phyloP scores from a whole-genome alignment of 2,797 vertebrate genomes.

The Synaphobranchus kaupii region DNA sequence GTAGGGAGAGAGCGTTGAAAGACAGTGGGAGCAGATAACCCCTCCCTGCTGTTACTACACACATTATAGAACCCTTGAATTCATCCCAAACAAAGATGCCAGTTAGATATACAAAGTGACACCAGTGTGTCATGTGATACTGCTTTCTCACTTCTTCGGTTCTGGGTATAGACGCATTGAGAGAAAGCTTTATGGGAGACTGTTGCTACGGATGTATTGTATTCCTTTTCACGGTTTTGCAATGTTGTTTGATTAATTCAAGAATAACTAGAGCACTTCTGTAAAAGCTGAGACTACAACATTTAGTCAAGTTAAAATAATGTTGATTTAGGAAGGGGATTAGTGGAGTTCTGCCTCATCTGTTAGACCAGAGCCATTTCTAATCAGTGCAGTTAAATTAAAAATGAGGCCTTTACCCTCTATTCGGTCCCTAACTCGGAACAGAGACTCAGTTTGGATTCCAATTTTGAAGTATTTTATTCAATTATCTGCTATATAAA shows the following conservation, averaged over 20 bases:
- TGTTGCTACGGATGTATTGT: not conserved
- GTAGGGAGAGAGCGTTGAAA: not conserved
- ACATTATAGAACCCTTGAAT: not conserved
- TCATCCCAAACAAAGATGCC: not conserved
- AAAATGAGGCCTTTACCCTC: conserved; percentile 62
- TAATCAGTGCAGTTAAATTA: conserved; percentile 64
- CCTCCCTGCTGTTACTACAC: not conserved
- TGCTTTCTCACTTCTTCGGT: not conserved
- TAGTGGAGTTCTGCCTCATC: conserved; percentile 55
- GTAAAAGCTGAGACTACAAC: conserved; percentile 22
- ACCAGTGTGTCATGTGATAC: not conserved
- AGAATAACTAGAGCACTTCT: conserved; percentile 46
- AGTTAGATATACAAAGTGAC: not conserved
- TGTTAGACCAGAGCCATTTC: conserved; percentile 63
- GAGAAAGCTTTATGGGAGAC: not conserved
- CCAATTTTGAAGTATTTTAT: conserved; percentile 28
- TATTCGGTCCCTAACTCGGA: conserved; percentile 49
- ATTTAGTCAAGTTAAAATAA: conserved; percentile 56
- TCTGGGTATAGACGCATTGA: not conserved
- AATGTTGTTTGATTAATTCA: conserved; percentile 51
- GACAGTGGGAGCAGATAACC: not conserved
- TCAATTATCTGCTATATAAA: conserved; percentile 27
- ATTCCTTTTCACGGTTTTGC: conserved; percentile 15
- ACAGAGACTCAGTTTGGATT: conserved; percentile 45
- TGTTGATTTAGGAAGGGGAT: conserved; percentile 58